Conservation (phyloP, 2,888 invertebrate genomes). For the Drosophila robusta region DNA sequence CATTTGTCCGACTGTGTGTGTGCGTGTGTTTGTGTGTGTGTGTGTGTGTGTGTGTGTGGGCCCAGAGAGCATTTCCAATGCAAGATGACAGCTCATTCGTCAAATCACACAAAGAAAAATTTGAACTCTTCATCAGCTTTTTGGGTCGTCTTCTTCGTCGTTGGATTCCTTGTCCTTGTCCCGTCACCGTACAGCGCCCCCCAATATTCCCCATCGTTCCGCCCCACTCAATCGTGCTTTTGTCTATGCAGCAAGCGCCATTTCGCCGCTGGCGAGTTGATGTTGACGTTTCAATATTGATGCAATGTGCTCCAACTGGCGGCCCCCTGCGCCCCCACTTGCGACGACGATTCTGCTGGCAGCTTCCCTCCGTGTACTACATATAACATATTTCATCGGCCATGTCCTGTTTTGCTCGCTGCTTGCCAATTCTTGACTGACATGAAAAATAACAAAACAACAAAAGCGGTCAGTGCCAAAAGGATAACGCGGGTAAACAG, state of each 20-base stretch:
- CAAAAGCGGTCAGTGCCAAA: conserved; percentile 74
- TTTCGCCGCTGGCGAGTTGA: conserved; percentile 76
- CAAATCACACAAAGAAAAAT: conserved; percentile 83
- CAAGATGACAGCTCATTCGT: conserved; percentile 82
- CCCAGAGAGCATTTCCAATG: conserved; percentile 67
- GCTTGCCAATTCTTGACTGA: conserved; percentile 79
- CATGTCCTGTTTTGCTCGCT: conserved; percentile 66
- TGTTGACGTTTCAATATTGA: conserved; percentile 82
- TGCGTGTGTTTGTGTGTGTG: conserved; percentile 16
- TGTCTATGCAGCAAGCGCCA: conserved; percentile 66
- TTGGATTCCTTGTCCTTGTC: conserved; percentile 26
- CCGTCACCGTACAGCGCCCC: background rate
- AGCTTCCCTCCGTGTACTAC: conserved; percentile 1
- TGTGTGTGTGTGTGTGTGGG: conserved; percentile 23
- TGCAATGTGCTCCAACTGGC: conserved; percentile 71
- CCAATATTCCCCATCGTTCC: too few species aligned
- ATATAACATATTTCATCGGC: conserved; percentile 72
- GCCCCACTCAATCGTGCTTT: conserved; percentile 20
- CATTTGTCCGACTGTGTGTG: conserved; percentile 17
- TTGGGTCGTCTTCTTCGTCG: conserved; percentile 53
- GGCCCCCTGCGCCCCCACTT: conserved; percentile 11
- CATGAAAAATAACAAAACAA: conserved; percentile 81
- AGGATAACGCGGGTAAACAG: conserved; percentile 66
- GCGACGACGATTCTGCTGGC: conserved; percentile 2
- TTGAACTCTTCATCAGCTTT: conserved; percentile 82